Evolutionary conservation across 2,797 vertebrate species (phyloP).

Genomic region (Galago senegalensis): DNA sequence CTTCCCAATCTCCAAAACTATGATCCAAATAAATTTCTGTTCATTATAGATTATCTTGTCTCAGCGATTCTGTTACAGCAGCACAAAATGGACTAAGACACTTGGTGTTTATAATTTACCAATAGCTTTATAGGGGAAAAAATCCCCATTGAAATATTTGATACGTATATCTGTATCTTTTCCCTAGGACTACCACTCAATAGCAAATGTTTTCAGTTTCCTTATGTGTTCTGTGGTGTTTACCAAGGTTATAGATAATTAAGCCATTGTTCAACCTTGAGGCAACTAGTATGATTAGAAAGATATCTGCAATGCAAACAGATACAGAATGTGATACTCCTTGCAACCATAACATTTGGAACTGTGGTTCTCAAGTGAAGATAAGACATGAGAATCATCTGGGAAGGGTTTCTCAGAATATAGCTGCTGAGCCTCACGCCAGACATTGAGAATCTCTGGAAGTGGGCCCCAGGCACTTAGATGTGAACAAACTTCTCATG

Average conservation of each 20-base stretch:
- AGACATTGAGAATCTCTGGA: not conserved
- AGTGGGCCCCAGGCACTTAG: not conserved
- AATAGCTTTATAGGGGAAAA: conserved; percentile 18
- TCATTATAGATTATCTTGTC: not conserved
- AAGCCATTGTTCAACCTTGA: not conserved
- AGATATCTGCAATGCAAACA: not conserved
- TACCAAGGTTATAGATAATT: not conserved
- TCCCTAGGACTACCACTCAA: not conserved
- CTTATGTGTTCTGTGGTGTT: not conserved
- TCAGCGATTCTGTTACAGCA: not conserved
- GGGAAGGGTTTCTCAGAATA: not conserved
- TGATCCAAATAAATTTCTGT: not conserved
- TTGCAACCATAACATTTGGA: not conserved
- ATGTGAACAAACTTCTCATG: not conserved
- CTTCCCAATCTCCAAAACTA: not conserved
- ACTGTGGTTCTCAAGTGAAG: not conserved
- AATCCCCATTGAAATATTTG: not conserved
- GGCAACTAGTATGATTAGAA: not conserved
- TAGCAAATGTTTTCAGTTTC: not conserved
- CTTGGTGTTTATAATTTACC: not conserved
- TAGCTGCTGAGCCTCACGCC: not conserved
- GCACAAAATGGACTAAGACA: not conserved
- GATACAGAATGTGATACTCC: not conserved
- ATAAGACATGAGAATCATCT: not conserved
- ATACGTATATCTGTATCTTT: not conserved